phyloP scores from a whole-genome alignment of 2,888 invertebrate species.

The Osmoderma eremita region DNA sequence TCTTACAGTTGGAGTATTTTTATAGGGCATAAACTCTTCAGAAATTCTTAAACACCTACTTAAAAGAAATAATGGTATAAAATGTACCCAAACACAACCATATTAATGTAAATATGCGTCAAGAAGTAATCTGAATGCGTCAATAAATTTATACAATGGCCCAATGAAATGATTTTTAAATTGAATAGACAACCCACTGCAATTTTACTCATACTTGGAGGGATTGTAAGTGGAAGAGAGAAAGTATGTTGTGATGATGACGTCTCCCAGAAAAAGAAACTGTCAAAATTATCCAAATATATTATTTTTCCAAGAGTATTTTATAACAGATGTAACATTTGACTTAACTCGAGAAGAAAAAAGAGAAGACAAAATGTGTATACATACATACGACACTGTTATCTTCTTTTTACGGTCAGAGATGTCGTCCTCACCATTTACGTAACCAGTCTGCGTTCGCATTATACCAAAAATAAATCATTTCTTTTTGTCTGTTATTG shows the following conservation, averaged over 20 bases:
- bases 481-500: conserved; percentile 21
- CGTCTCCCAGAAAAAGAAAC: neutral
- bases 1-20: neutral
- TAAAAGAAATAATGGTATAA: conserved; percentile 5
- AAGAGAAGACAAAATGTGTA: conserved; percentile 9
- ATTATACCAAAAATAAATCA: conserved; percentile 28
- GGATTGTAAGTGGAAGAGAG: neutral
- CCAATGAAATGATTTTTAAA: neutral
- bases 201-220: neutral
- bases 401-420: conserved; percentile 24
- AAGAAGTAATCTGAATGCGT: conserved; percentile 7
- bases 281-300: neutral
- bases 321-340: conserved; percentile 32
- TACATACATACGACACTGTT: conserved; percentile 19
- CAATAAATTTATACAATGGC: conserved; percentile 26
- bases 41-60: conserved; percentile 1
- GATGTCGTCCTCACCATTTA: conserved; percentile 33
- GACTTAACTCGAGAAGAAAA: conserved; percentile 21
- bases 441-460: conserved; percentile 11
- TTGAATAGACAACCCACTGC: conserved; percentile 1
- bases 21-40: neutral
- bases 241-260: neutral
- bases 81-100: neutral
- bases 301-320: conserved; percentile 30
- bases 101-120: conserved; percentile 13